Evolutionary conservation across 2,888 invertebrate species (phyloP), one percentile per base, ranked within the genome.

Genomic region (Hypercompe scribonia): DNA sequence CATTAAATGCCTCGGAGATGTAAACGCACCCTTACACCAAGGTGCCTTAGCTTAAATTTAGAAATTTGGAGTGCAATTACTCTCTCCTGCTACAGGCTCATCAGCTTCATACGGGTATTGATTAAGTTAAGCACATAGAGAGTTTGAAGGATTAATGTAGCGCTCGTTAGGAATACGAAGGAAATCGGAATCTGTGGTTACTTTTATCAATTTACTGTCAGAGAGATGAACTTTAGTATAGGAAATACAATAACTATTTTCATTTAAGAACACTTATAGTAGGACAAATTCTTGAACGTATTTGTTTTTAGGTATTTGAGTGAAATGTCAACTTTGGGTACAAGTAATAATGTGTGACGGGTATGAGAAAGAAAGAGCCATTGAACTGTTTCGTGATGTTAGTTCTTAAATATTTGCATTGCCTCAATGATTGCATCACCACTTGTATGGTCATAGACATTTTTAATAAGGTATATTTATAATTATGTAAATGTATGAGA

Each of bases 1-100:
- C 90, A 94, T 94, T 94, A 94, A 93, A 91, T 89, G 90, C 88
- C 89, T 91, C 88, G 82, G 83, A 85, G 86, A 87, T 90, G 89
- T 91, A 87, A 88, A 87, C 88, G 87, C 86, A 88, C 81, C 86
- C 86, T 83, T 78, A 84, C 75, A 70, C 65, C 72, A 74, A 77
- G 74, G 78, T 83, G 78, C 80, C 87, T 87, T 87, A 87, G 88
- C 86, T 89, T 89, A 90, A 92, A 92, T 92, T 91, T 90, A 89
- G 91, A 88, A 89, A 92, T 91, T 91, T 91, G 83, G 88, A 84
- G 85, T 89, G 89, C 89, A 88, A 87, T 87, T 90, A 80, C 84
- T 85, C 83, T 80, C 88, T 39, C 66, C 15, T 81, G 70, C 73
- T 78, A 74, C 34, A 65, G 61, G 24, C 65, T 61, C 65, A 58